Percentiles rank a stretch among this genome's conserved stretches.
These are phyloP conservation scores for Salvelinus namaycush DNA, from an alignment of 2,113 vertebrate species.

Conservation along the genomic window DNA sequence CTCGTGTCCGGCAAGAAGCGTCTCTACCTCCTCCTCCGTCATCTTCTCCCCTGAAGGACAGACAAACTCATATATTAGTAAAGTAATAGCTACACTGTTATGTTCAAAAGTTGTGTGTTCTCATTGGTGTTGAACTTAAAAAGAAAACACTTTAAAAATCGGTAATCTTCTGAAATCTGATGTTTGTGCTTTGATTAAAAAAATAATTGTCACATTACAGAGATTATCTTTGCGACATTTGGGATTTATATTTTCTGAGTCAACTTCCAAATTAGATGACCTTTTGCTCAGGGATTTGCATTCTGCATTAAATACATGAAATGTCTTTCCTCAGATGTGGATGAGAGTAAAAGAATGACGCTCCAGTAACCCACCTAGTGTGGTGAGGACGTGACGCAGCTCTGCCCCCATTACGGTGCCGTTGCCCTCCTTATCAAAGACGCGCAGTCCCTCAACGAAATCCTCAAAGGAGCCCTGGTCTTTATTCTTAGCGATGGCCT, in stretches of 20 bases:
- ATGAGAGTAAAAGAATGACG: background rate
- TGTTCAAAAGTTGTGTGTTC: background rate
- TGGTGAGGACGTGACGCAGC: constrained; percentile 91
- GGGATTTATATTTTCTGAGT: background rate
- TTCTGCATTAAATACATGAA: background rate
- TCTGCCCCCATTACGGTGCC: constrained; percentile 96
- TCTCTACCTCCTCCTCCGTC: constrained; percentile 92
- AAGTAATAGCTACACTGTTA: background rate
- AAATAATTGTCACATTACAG: background rate
- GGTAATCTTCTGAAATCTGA: background rate
- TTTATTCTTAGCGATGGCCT: constrained; percentile 94
- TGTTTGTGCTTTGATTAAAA: background rate
- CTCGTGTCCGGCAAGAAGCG: constrained; percentile 87
- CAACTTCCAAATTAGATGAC: background rate
- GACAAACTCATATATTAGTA: background rate
- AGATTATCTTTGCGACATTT: background rate
- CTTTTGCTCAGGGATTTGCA: background rate
- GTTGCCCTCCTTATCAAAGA: constrained; percentile 96
- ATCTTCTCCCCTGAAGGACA: constrained; percentile 87
- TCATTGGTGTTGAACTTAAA: background rate
- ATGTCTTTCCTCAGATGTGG: background rate
- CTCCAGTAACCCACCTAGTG: constrained; percentile 76
- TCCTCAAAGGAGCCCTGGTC: constrained; percentile 94
- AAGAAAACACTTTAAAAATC: no score
- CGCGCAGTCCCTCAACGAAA: constrained; percentile 90